phyloP scores from a whole-genome alignment of 2,888 invertebrate species.

The Leucozona laternaria region DNA sequence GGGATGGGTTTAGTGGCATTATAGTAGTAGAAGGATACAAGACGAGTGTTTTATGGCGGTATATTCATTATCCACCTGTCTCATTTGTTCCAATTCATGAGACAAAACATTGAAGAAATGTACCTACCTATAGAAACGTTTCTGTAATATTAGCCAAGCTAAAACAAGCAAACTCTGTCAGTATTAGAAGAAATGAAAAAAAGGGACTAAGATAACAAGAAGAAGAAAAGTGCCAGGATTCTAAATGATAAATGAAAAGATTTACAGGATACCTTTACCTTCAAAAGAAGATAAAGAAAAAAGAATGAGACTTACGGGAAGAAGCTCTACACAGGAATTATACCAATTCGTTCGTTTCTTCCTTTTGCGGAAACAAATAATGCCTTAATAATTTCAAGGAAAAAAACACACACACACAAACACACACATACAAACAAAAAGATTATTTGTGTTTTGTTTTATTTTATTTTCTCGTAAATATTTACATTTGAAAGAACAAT shows the following conservation, averaged over 20 bases:
- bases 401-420: neutral
- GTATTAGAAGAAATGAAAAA: conserved; percentile 1
- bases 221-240: conserved; percentile 32
- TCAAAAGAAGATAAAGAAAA: conserved; percentile 7
- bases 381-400: neutral
- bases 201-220: conserved; percentile 26
- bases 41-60: conserved; percentile 30
- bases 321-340: conserved; percentile 2
- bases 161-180: conserved; percentile 5
- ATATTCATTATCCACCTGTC: conserved; percentile 61
- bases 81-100: conserved; percentile 33
- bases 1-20: neutral
- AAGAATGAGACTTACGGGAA: neutral
- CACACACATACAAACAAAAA: neutral
- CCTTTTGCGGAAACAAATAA: neutral
- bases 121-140: conserved; percentile 27
- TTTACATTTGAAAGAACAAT: conserved; percentile 26
- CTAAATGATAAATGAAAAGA: conserved; percentile 60
- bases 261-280: conserved; percentile 21
- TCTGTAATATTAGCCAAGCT: conserved; percentile 29
- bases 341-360: conserved; percentile 13
- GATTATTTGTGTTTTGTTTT: neutral
- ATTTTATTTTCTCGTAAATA: conserved; percentile 6
- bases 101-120: conserved; percentile 28
- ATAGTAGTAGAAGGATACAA: neutral